Evolutionary conservation across 2,113 vertebrate species (phyloP).

Genomic region (Halcyon senegalensis): DNA sequence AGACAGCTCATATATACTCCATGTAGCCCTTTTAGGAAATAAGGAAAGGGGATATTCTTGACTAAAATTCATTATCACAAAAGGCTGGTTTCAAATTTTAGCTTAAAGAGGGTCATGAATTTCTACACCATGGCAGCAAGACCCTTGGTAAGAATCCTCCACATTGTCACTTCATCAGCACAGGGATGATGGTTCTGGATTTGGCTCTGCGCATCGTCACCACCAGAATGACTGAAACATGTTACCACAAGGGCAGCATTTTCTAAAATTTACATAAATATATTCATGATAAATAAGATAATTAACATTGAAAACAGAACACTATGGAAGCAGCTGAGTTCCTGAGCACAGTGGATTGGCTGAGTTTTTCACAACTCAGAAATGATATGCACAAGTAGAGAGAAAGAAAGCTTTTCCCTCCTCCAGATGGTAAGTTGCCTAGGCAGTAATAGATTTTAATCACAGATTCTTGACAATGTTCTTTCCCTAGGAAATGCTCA

Average conservation of each 20-base stretch:
- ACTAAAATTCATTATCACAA: conserved; percentile 16
- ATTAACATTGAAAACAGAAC: neutral
- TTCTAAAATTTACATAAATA: neutral
- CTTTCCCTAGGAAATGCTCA: neutral
- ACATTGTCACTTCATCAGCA: neutral
- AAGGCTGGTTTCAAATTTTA: neutral
- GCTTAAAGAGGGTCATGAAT: neutral
- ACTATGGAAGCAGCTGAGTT: neutral
- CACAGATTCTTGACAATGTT: neutral
- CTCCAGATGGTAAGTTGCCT: neutral
- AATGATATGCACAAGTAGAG: neutral
- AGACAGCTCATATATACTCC: neutral
- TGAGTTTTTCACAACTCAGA: neutral
- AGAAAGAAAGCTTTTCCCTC: neutral
- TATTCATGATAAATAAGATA: neutral
- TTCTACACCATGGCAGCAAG: neutral
- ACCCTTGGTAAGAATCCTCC: neutral
- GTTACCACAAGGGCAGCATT: neutral
- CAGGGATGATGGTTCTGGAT: neutral
- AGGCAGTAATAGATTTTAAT: neutral
- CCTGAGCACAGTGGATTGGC: neutral
- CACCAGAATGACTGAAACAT: neutral
- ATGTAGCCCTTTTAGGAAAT: neutral
- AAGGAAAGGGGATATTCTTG: neutral
- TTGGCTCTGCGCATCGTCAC: neutral